Percentiles rank a stretch among this genome's conserved stretches.
Conservation (phyloP, 2,797 vertebrate genomes). For the Acipenser transmontanus region DNA sequence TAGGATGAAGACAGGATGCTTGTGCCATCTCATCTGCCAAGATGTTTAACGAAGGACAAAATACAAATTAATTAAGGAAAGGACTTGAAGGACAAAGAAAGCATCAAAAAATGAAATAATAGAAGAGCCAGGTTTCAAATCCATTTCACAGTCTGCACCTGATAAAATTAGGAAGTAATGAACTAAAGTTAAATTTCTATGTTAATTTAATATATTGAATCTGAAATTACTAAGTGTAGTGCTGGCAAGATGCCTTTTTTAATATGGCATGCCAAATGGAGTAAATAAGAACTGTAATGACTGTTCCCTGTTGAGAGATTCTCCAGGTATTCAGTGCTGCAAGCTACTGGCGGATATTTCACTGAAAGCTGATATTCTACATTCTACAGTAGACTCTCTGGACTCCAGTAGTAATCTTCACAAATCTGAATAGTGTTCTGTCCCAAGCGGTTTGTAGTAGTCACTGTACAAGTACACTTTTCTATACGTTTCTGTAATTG, state of each 20-base stretch:
- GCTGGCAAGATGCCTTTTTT: not conserved
- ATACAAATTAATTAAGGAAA: not conserved
- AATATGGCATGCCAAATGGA: not conserved
- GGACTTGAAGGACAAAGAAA: not conserved
- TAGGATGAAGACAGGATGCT: too few species aligned
- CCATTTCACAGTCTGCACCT: not conserved
- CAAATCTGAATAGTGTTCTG: too few species aligned
- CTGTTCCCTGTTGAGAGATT: not conserved
- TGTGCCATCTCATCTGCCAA: not conserved
- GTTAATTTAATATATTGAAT: not conserved
- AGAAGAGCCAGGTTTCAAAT: not conserved
- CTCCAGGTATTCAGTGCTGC: too few species aligned
- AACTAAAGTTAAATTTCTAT: not conserved
- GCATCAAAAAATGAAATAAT: not conserved
- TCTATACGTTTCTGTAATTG: too few species aligned
- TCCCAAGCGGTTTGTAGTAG: too few species aligned
- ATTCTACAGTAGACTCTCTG: too few species aligned
- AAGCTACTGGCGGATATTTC: too few species aligned
- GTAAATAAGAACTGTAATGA: not conserved
- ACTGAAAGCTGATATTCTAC: too few species aligned
- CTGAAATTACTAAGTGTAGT: not conserved
- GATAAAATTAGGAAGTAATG: not conserved
- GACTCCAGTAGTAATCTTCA: too few species aligned
- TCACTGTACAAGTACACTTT: too few species aligned
- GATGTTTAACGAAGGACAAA: slow-evolving; percentile 1